Evolutionary conservation across 2,888 invertebrate genomes (phyloP).

Genomic region (Drosophila parthenogenetica): DNA sequence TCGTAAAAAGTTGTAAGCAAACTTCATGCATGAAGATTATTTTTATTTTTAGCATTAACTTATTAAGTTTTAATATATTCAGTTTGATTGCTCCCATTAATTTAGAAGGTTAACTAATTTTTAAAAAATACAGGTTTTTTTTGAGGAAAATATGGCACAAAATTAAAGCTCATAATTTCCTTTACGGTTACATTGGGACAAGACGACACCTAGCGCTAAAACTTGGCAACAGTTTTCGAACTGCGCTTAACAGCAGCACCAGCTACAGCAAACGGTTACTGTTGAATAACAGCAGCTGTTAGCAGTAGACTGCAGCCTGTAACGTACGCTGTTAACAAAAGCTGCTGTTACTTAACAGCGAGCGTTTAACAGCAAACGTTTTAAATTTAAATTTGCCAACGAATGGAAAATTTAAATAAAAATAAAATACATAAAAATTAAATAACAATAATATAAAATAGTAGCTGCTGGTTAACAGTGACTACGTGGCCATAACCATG

Average conservation of each 20-base stretch:
- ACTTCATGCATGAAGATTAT: no score
- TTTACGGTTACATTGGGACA: constrained; percentile 12
- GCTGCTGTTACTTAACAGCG: background rate
- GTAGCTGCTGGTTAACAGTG: constrained; percentile 1
- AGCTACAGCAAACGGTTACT: background rate
- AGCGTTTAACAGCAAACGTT: constrained; percentile 2
- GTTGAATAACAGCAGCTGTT: constrained; percentile 1
- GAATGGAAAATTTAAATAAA: background rate
- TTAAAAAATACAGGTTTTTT: no score
- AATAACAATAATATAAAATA: background rate
- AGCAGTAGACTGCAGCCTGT: background rate
- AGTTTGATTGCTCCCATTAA: no score
- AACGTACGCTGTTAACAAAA: constrained; percentile 12
- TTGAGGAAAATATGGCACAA: background rate
- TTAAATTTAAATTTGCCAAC: constrained; percentile 1
- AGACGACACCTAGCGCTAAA: constrained; percentile 24
- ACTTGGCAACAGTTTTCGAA: constrained; percentile 28
- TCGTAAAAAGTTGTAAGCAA: background rate
- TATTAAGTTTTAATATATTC: no score
- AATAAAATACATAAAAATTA: background rate
- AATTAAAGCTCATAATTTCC: background rate
- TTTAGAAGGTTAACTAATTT: no score
- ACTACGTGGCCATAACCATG: constrained; percentile 28
- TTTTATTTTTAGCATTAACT: no score
- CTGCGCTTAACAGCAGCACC: background rate